phyloP scores from a whole-genome alignment of 2,888 invertebrate genomes.

The Capitulum mitella region DNA sequence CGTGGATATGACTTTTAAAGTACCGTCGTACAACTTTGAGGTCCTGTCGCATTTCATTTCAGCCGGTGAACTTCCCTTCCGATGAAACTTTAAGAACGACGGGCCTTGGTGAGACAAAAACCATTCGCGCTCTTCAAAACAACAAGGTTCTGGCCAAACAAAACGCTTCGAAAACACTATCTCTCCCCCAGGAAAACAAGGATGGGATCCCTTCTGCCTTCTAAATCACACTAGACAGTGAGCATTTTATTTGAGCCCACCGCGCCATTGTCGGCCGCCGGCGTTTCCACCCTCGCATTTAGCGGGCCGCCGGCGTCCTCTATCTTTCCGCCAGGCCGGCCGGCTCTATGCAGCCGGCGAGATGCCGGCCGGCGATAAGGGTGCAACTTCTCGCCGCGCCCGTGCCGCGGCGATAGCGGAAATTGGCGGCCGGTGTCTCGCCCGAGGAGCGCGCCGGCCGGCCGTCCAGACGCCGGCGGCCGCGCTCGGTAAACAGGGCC shows the following conservation, averaged over 20 bases:
- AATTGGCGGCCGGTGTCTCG: background rate
- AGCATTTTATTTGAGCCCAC: constrained; percentile 7
- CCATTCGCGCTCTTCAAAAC: constrained; percentile 16
- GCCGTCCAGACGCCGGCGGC: background rate
- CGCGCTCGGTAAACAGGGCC: background rate
- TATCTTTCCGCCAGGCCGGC: constrained; percentile 15
- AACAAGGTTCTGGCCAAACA: background rate
- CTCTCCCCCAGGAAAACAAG: constrained; percentile 15
- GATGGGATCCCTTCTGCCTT: background rate
- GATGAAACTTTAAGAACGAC: constrained; percentile 6
- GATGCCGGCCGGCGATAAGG: background rate
- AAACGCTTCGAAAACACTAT: constrained; percentile 3
- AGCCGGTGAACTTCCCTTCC: background rate
- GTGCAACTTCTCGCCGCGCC: background rate
- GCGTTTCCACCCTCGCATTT: background rate
- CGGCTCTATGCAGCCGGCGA: background rate
- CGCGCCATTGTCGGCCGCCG: background rate
- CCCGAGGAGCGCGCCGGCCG: background rate
- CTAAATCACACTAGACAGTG: constrained; percentile 17
- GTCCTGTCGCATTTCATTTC: constrained; percentile 3
- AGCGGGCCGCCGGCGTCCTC: background rate
- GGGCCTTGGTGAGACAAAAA: background rate
- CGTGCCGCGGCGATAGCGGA: background rate
- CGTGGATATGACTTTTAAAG: background rate
- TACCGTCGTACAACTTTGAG: background rate